phyloP scores from a whole-genome alignment of 2,113 vertebrate species.

The Psephotus haematonotus region DNA sequence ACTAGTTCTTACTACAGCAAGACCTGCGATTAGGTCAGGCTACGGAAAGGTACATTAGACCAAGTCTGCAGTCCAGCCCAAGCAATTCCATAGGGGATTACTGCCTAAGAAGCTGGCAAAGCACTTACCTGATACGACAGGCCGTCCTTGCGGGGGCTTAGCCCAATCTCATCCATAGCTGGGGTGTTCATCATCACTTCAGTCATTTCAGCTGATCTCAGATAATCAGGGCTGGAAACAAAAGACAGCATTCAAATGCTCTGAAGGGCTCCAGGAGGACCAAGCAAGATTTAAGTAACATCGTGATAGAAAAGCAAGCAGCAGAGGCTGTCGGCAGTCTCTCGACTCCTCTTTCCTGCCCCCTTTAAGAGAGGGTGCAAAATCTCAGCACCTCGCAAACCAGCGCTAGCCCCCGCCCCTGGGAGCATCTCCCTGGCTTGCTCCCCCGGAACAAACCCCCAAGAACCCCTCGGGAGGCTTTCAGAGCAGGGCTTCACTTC shows the following conservation, averaged over 20 bases:
- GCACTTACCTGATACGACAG: constrained; percentile 90
- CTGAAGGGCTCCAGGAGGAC: not conserved
- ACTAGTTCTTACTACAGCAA: not conserved
- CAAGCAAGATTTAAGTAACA: not conserved
- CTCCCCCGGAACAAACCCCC: not conserved
- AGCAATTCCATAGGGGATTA: not conserved
- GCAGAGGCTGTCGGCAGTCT: not conserved
- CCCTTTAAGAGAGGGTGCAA: not conserved
- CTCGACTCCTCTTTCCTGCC: not conserved
- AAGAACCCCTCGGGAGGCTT: not conserved
- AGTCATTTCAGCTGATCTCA: constrained; percentile 91
- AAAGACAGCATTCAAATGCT: not conserved
- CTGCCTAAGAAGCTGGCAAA: not conserved
- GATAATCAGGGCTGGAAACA: constrained; percentile 85
- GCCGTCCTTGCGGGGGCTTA: constrained; percentile 91
- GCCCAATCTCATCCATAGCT: constrained; percentile 92
- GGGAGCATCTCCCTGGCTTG: not conserved
- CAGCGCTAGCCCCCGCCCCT: not conserved
- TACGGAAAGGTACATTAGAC: not conserved
- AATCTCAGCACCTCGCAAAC: not conserved
- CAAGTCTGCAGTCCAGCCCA: not conserved
- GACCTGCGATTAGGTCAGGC: not conserved
- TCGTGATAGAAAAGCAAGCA: not conserved
- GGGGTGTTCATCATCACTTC: constrained; percentile 94
- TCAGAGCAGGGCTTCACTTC: not conserved